These are phyloP conservation scores for Argya squamiceps DNA, from an alignment of 2,797 vertebrate species.

Conservation along the genomic window DNA sequence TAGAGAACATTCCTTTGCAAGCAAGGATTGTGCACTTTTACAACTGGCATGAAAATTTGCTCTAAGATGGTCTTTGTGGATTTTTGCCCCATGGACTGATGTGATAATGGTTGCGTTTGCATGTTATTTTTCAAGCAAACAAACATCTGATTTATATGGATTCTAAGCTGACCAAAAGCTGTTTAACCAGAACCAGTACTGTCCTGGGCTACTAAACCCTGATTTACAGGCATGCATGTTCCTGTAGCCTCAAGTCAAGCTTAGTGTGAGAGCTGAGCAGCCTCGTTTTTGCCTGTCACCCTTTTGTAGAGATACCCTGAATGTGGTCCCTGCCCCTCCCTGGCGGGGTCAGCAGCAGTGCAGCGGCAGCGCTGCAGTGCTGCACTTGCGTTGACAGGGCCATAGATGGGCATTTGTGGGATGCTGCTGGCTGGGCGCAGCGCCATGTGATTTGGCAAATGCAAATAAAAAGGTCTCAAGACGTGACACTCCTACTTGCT, in stretches of 20 bases:
- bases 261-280: neutral
- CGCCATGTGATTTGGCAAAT: neutral
- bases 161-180: neutral
- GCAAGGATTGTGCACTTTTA: neutral
- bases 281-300: neutral
- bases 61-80: neutral
- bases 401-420: conserved; percentile 64
- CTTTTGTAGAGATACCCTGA: neutral
- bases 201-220: neutral
- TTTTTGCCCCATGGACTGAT: neutral
- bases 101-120: neutral
- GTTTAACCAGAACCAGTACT: neutral
- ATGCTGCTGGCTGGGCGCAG: neutral
- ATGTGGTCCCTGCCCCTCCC: neutral
- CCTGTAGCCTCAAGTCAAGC: neutral
- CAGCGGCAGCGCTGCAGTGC: neutral
- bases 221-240: neutral
- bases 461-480: conserved; percentile 30
- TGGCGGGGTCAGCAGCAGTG: neutral
- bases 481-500: neutral
- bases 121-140: neutral
- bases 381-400: conserved; percentile 5
- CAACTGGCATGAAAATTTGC: neutral
- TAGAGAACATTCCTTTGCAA: neutral
- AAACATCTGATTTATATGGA: neutral